Evolutionary conservation across 2,888 invertebrate genomes (phyloP).

Genomic region (Orthosia gracilis): DNA sequence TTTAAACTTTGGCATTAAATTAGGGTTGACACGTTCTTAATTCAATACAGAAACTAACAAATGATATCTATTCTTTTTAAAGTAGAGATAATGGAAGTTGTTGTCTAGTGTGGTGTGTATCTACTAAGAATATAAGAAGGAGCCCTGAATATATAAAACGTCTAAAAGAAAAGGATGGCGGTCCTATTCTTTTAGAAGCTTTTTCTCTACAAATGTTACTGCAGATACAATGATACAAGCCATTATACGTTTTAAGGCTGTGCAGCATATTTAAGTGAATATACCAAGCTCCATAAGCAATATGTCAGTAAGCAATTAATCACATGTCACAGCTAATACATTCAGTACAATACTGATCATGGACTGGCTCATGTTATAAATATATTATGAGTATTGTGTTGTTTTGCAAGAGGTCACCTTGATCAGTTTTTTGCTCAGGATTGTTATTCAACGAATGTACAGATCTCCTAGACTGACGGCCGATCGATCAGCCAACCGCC

Average conservation of each 20-base stretch:
- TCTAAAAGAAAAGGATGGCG: background rate
- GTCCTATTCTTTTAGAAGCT: no score
- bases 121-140: no score
- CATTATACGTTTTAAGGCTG: background rate
- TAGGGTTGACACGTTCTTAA: no score
- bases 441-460: conserved; percentile 44
- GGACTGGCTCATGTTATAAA: conserved; percentile 11
- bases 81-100: background rate
- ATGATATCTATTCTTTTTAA: background rate
- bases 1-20: no score
- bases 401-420: conserved; percentile 53
- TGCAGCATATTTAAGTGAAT: background rate
- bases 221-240: background rate
- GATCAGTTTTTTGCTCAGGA: conserved; percentile 41
- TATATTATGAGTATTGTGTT: conserved; percentile 2
- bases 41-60: no score
- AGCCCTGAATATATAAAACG: background rate
- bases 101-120: no score
- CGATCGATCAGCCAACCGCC: conserved; percentile 45
- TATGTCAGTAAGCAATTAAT: conserved; percentile 13
- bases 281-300: background rate
- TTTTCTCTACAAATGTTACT: background rate
- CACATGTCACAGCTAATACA: conserved; percentile 17
- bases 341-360: conserved; percentile 9
- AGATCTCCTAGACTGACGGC: conserved; percentile 40